Evolutionary conservation across 2,797 vertebrate species (phyloP).

Genomic region (Rhabdomys pumilio): DNA sequence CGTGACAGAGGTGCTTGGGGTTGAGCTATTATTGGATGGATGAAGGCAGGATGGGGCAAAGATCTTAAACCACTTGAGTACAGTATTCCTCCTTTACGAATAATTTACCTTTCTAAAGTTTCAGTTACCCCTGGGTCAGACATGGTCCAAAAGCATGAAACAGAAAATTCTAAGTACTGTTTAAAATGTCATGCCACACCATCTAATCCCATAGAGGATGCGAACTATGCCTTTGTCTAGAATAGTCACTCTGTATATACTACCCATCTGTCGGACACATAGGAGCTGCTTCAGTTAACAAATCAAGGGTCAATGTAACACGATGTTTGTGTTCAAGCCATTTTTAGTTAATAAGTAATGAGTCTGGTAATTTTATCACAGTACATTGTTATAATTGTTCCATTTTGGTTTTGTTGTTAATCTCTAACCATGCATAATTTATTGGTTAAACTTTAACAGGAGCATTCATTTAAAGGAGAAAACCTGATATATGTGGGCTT

Average conservation of each 20-base stretch:
- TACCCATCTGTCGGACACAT: too few relatives aligned
- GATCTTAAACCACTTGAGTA: conserved; percentile 8
- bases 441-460: neutral
- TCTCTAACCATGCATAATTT: neutral
- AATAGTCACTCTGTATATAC: neutral
- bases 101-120: neutral
- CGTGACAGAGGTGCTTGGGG: neutral
- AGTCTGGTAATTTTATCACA: neutral
- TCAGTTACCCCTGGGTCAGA: neutral
- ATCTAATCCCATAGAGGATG: neutral
- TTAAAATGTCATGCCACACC: neutral
- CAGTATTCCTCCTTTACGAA: neutral
- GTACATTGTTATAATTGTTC: neutral
- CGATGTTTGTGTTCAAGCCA: neutral
- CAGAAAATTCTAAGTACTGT: neutral
- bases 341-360: neutral
- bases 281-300: neutral
- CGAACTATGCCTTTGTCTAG: neutral
- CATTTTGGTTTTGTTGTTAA: neutral
- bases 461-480: neutral
- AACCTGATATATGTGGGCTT: neutral
- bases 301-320: neutral
- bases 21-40: neutral
- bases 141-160: neutral
- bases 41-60: neutral